Evolutionary conservation across 2,797 vertebrate species (phyloP).

Genomic region (Chaenodraco wilsoni): DNA sequence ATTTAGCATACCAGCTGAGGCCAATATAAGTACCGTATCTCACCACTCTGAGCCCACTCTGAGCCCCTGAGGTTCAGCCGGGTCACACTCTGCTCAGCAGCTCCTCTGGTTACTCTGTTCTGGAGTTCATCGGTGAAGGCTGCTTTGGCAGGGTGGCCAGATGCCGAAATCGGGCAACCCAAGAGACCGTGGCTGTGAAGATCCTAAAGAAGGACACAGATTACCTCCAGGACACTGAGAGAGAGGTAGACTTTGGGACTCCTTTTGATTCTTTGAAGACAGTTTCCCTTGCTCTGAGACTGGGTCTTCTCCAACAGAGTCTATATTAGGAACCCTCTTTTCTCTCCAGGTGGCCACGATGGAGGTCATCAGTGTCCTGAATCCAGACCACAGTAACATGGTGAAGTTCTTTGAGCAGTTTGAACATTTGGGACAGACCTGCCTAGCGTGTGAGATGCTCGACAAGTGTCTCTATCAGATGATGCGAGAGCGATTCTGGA

Average conservation of each 20-base stretch:
- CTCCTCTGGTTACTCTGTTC: no score
- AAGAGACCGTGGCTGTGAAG: conserved; percentile 31
- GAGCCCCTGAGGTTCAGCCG: no score
- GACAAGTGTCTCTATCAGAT: conserved; percentile 25
- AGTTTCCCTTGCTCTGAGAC: background rate
- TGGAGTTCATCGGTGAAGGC: no score
- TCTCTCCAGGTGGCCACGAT: conserved; percentile 26
- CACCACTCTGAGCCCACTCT: no score
- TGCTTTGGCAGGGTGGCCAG: no score
- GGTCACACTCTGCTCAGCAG: no score
- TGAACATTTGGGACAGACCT: conserved; percentile 18
- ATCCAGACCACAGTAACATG: conserved; percentile 26
- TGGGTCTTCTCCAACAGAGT: background rate
- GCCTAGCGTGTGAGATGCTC: conserved; percentile 42
- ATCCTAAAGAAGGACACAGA: conserved; percentile 9
- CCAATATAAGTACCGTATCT: no score
- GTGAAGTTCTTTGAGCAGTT: conserved; percentile 32
- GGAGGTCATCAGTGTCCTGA: conserved; percentile 13
- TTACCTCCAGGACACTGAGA: background rate
- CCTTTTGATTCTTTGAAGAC: background rate
- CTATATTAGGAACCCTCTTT: background rate
- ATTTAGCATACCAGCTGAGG: no score
- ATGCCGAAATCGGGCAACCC: conserved; percentile 19
- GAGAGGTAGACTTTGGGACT: conserved; percentile 5
- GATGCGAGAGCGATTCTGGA: background rate